phyloP scores from a whole-genome alignment of 2,113 vertebrate genomes.

The Rhodinocichla rosea region DNA sequence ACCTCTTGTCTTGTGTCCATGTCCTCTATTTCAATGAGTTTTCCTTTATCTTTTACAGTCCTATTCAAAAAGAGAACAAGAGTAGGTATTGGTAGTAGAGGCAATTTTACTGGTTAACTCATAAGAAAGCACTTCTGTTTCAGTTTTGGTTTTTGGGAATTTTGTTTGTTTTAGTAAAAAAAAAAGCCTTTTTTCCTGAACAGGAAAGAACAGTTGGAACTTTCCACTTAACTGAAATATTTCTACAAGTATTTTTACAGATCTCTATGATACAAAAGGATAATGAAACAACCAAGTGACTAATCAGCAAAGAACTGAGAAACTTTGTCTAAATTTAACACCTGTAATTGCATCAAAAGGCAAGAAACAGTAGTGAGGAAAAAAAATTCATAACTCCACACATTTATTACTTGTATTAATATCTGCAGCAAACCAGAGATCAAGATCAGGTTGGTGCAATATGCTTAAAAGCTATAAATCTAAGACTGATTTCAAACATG shows the following conservation, averaged over 20 bases:
- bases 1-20: constrained; percentile 49
- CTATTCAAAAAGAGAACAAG: neutral
- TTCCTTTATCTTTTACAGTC: constrained; percentile 7
- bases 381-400: neutral
- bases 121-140: neutral
- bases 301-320: neutral
- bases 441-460: neutral
- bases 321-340: neutral
- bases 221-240: neutral
- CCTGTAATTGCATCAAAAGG: neutral
- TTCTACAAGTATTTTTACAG: neutral
- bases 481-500: neutral
- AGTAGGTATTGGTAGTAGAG: no score
- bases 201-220: neutral
- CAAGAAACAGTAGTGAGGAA: neutral
- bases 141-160: neutral
- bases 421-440: neutral
- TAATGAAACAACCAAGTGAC: neutral
- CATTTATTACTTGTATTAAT: neutral
- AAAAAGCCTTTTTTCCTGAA: neutral
- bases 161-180: neutral
- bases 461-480: neutral
- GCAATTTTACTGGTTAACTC: neutral
- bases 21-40: neutral
- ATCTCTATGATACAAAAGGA: neutral